Evolutionary conservation across 2,888 invertebrate genomes (phyloP), one percentile per base, ranked within the genome.

Genomic region (Syrphus vitripennis): DNA sequence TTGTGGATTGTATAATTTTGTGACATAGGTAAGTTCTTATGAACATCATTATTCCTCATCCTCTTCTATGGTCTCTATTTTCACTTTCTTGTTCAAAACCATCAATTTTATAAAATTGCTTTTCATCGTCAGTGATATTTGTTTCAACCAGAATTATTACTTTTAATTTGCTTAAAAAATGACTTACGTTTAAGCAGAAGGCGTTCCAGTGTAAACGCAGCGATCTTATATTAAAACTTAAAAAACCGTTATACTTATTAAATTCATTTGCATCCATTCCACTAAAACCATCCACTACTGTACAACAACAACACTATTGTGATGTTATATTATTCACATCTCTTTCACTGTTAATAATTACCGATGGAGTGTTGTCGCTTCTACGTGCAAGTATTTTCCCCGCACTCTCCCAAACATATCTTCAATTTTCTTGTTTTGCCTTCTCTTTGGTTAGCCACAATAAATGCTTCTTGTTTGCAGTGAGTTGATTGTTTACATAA

Each of bases 141-240:
- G 31, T 31, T 31, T 31, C 31, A 40, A 40, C 40, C 40, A 40
- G 40, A 40, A 40, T 40, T 12, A 40, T 40, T 40, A 40, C 40
- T 40, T 40, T 40, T 40, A 40, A 40, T 40, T 40, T 40, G 40
- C 24, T 26, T 63, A 63, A 42, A 63, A 63, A 24, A n/a, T 42
- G 61, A 42, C 26, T 63, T 65, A 65, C 26, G 29, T 14, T 45
- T 45, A 65, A 65, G 40, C 40, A 40, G 40, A 40, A 40, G 29
- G 29, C 29, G 40, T 37, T 37, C 37, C 61, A 61, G 14, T 61
- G 12, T 37, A 61, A 61, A 21, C 37, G 61, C 61, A 61, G 24
- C 21, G 61, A 61, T 37, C 61, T 61, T 61, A 61, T 61, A 61
- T 61, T 65, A 65, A 65, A 65, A 65, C 63, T 45, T 26, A 65